Conservation (phyloP, 2,888 invertebrate genomes). For the Plemyria rubiginata region DNA sequence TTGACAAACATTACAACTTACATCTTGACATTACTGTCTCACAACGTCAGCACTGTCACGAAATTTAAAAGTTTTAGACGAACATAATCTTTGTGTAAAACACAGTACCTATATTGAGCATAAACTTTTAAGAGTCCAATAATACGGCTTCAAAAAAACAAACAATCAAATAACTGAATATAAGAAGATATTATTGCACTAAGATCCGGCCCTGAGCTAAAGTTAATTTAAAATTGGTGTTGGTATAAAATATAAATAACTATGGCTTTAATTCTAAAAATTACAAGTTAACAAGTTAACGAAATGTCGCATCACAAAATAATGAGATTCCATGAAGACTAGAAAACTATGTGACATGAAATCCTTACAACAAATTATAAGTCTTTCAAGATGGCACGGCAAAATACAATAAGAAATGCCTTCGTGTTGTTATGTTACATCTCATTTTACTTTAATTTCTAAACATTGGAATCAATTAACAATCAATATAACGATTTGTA, state of each 20-base stretch:
- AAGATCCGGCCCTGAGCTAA: conserved; percentile 63
- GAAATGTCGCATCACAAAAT: conserved; percentile 73
- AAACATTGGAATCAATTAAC: conserved; percentile 81
- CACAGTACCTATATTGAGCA: conserved; percentile 30
- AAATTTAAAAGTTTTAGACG: conserved; percentile 47
- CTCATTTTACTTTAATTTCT: conserved; percentile 69
- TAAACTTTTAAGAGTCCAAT: conserved; percentile 46
- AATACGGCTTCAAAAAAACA: too few relatives aligned
- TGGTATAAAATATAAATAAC: conserved; percentile 64
- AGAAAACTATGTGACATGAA: conserved; percentile 84
- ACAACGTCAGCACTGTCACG: conserved; percentile 69
- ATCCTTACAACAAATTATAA: conserved; percentile 80
- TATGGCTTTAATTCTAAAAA: conserved; percentile 64
- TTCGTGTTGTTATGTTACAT: conserved; percentile 68
- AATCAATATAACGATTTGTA: conserved; percentile 80
- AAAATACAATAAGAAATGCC: conserved; percentile 81
- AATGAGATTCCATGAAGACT: conserved; percentile 83
- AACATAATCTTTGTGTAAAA: conserved; percentile 44
- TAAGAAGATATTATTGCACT: conserved; percentile 53
- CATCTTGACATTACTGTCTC: conserved; percentile 70
- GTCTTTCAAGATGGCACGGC: conserved; percentile 82
- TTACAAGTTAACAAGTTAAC: conserved; percentile 61
- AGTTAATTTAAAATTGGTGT: conserved; percentile 53
- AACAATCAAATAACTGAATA: conserved; percentile 49
- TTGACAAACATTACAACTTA: conserved; percentile 78